Evolutionary conservation across 2,888 invertebrate species (phyloP), one percentile per base, ranked within the genome.

Genomic region (Plutella xylostella): DNA sequence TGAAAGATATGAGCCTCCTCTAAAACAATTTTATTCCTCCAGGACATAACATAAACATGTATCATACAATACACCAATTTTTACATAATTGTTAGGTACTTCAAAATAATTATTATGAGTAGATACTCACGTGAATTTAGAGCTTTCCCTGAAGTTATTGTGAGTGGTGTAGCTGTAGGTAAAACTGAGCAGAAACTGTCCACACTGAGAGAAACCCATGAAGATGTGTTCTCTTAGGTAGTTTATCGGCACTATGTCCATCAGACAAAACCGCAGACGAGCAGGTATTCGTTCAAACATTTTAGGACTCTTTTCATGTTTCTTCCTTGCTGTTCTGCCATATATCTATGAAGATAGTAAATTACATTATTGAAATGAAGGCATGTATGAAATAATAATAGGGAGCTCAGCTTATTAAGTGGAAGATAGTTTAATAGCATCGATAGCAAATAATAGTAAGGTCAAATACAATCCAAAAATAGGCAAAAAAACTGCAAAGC

Each of bases 181-280:
- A 73, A 96, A 97, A 51, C 96, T 96, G 55, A 97, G 84, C 52
- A 97, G 87, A 80, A 92, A 97, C 75, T 94, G 93, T 12, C 97
- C 96, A 71, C 96, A 96, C 58, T 94, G 91, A n/a, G 95, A 94
- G 65, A 97, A 91, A 6, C 97, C 97, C 91, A 97, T 93, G 66
- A 95, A 94, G 52, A 96, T 90, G 71, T 97, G 96, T 54, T 95
- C 94, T 57, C 82, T 72, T 45, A 87, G 69, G 57, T 82, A 85
- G 35, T 76, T 75, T 55, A 73, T 78, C 14, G 87, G 87, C 46
- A 88, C 85, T 41, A 88, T 86, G 55, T 88, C 88, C 79, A 87
- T 87, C 49, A 88, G 85, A 60, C 87, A 88, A 59, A 88, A 86
- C 31, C 86, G 78, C 48, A 88, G 70, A 51, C 88, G 74, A 45